Base-by-base conservation (phyloP, 2,797 vertebrate species). In the Bufotes viridis region DNA sequence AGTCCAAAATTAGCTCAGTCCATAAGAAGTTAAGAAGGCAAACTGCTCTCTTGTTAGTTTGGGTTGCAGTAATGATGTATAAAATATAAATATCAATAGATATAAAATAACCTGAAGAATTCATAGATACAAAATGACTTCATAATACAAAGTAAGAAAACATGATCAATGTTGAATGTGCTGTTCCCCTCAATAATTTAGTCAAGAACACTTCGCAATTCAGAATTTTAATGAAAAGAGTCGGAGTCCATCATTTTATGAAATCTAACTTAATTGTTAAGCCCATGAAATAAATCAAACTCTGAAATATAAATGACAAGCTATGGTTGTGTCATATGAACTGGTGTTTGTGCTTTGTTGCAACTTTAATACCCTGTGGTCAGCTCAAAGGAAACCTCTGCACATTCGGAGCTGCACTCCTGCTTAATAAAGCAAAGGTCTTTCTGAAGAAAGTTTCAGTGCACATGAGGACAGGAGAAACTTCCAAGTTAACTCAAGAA, bases 381-480 rank as follows among this genome's bases (percentile, higher is more conserved):
- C 84, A 82, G 79, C 69, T 82, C 80, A 89, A 87, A 87, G 87
- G 55, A 87, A 89, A 57, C n/a, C 74, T 89, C 24, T 51, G 24
- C 53, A 61, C 29, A 79, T 82, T 26, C 65, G 26, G 34, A 88
- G 57, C 49, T 86, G 70, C 72, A 78, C 63, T 69, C 84, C 79
- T 83, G 60, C 84, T 83, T 89, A 82, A 87, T 83, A 89, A 89
- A 82, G 80, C 84, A 86, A 29, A 86, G 80, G 61, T 82, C 84
- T 78, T 65, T 89, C 78, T 82, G 79, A 86, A 86, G 84, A 89
- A 89, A 86, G 84, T 89, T 89, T 82, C 84, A 86, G 88, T 78
- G 84, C 79, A 89, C 53, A 60, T 18, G 55, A 87, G 88, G 88
- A 89, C 80, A 84, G 88, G 15, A 78, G 63, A 82, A 86, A 65